Evolutionary conservation across 2,113 vertebrate genomes (phyloP).

Genomic region (Myxocyprinus asiaticus): DNA sequence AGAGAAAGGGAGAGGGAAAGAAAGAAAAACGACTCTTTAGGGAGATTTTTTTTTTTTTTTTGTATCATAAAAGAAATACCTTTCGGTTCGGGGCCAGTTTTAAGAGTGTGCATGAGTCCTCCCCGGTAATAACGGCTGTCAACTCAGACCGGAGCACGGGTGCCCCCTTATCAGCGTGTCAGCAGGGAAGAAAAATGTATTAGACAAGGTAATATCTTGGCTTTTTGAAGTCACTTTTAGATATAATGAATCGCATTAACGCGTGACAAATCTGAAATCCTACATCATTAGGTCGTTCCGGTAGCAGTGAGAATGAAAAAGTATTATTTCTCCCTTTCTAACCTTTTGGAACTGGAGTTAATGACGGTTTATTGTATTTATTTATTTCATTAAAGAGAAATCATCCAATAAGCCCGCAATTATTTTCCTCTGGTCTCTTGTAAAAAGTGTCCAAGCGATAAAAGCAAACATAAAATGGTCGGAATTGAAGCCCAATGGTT

Average conservation of each 20-base stretch:
- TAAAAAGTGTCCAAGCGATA: slow-evolving; percentile 48
- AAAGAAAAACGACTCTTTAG: slow-evolving; percentile 6
- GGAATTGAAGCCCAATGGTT: slow-evolving; percentile 21
- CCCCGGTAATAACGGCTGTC: slow-evolving; percentile 32
- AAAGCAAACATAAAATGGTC: slow-evolving; percentile 41
- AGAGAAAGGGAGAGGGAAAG: slow-evolving; percentile 14
- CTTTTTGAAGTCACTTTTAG: slow-evolving; percentile 75
- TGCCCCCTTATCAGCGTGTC: slow-evolving; percentile 48
- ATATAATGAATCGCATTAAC: slow-evolving; percentile 84
- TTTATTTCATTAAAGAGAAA: slow-evolving; percentile 79
- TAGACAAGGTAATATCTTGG: slow-evolving; percentile 76
- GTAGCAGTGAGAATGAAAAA: slow-evolving; percentile 81
- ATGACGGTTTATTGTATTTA: slow-evolving; percentile 91
- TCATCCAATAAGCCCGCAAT: slow-evolving; percentile 56
- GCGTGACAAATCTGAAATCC: slow-evolving; percentile 79
- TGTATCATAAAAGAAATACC: background rate
- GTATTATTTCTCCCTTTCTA: slow-evolving; percentile 70
- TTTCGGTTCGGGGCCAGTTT: slow-evolving; percentile 18
- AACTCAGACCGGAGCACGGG: slow-evolving; percentile 14
- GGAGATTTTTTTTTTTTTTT: background rate
- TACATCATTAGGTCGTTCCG: slow-evolving; percentile 81
- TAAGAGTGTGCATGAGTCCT: background rate
- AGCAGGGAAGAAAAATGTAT: slow-evolving; percentile 66
- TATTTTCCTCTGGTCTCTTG: slow-evolving; percentile 47
- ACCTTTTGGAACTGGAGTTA: slow-evolving; percentile 83